phyloP scores from a whole-genome alignment of 2,888 invertebrate genomes.

The Parnassius apollo region DNA sequence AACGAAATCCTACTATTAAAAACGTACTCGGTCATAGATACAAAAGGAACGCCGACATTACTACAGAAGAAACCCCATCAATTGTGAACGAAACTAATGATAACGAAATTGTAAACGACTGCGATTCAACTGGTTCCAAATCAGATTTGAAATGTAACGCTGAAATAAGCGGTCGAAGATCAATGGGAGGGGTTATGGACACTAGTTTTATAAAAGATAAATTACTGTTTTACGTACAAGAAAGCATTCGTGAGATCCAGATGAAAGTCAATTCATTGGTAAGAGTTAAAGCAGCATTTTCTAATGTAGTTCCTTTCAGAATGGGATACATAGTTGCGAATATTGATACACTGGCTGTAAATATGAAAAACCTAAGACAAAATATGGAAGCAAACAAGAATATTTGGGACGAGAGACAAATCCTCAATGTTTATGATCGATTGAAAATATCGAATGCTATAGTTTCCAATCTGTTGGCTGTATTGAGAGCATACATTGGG shows the following conservation, averaged over 20 bases:
- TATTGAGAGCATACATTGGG: conserved; percentile 34
- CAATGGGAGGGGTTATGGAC: conserved; percentile 10
- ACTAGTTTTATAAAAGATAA: conserved; percentile 39
- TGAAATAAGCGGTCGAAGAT: conserved; percentile 25
- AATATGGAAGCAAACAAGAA: conserved; percentile 38
- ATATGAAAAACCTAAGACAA: conserved; percentile 39
- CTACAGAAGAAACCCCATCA: too few species aligned
- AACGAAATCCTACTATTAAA: too few species aligned
- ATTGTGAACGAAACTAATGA: neutral
- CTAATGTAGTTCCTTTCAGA: conserved; percentile 37
- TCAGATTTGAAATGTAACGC: neutral
- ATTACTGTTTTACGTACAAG: conserved; percentile 40
- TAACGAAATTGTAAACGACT: neutral
- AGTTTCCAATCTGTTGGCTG: conserved; percentile 34
- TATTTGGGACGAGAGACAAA: conserved; percentile 39
- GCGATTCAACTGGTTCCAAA: conserved; percentile 9
- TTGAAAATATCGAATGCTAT: conserved; percentile 40
- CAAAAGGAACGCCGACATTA: too few species aligned
- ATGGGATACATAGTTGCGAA: conserved; percentile 53
- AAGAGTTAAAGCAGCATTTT: conserved; percentile 36
- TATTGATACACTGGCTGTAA: conserved; percentile 46
- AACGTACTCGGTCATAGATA: too few species aligned
- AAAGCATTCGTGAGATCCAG: conserved; percentile 42
- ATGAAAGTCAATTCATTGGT: conserved; percentile 38
- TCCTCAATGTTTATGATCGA: conserved; percentile 46